Conservation (phyloP, 1,140 invertebrate species). For the Rhagoletis zephyria region DNA sequence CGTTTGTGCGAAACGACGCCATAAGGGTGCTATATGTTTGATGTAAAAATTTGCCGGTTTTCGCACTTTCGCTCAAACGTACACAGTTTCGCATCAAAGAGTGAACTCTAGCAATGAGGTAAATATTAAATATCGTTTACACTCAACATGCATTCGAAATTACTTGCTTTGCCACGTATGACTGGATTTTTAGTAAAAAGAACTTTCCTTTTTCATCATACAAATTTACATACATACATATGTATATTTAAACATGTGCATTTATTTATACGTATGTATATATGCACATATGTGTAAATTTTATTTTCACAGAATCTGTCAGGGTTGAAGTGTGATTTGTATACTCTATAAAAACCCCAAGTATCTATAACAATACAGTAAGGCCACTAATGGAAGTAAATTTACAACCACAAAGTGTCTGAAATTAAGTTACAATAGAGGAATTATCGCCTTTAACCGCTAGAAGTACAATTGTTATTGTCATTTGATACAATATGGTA, state of each 20-base stretch:
- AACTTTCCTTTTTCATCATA: too few species aligned
- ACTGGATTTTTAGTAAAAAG: too few species aligned
- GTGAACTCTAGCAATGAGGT: too few species aligned
- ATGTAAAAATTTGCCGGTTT: too few species aligned
- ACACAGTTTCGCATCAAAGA: too few species aligned
- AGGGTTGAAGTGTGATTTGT: constrained; percentile 8
- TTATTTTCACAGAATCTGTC: neutral
- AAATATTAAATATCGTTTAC: too few species aligned
- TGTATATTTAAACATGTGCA: neutral
- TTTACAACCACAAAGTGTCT: constrained; percentile 26
- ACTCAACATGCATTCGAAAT: too few species aligned
- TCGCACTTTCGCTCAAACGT: too few species aligned
- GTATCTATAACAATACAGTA: constrained; percentile 18
- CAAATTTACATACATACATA: neutral
- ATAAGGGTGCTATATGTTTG: too few species aligned
- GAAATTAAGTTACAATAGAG: constrained; percentile 37
- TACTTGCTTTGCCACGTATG: too few species aligned
- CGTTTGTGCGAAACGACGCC: too few species aligned
- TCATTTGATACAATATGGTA: constrained; percentile 9
- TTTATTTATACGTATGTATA: neutral
- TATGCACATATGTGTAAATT: neutral
- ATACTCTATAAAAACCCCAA: neutral
- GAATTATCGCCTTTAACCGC: constrained; percentile 4
- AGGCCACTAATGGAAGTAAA: neutral
- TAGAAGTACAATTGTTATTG: constrained; percentile 23